These are phyloP conservation scores for Chromobotia macracanthus DNA, from an alignment of 2,797 vertebrate species.

Conservation along the genomic window DNA sequence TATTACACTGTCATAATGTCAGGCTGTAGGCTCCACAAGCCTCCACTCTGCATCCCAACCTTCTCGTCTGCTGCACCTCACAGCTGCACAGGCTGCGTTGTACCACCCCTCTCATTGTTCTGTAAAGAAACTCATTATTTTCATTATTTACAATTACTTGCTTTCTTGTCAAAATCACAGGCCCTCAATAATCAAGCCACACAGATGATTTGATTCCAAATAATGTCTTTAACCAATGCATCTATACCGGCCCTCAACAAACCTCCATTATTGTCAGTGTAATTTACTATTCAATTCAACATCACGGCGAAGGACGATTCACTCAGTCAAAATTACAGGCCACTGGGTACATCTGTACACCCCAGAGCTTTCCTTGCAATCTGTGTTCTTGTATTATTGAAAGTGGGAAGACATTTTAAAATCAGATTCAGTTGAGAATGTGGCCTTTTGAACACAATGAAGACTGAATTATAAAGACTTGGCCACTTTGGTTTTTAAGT, in stretches of 20 bases:
- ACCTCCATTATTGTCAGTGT: neutral
- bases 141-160: constrained; percentile 56
- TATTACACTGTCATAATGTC: neutral
- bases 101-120: constrained; percentile 66
- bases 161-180: constrained; percentile 44
- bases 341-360: constrained; percentile 5
- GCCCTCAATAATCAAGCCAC: constrained; percentile 5
- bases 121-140: constrained; percentile 44
- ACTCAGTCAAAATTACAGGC: neutral
- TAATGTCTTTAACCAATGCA: constrained; percentile 19
- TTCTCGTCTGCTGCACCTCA: neutral
- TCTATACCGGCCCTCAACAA: neutral
- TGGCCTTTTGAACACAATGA: neutral
- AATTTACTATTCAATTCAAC: constrained; percentile 11
- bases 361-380: neutral
- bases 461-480: neutral
- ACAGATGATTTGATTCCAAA: constrained; percentile 36
- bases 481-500: neutral
- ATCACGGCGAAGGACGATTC: neutral
- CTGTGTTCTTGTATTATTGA: neutral
- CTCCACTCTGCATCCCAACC: neutral
- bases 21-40: neutral
- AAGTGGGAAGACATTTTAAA: neutral
- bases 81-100: constrained; percentile 3
- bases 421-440: neutral